Evolutionary conservation across 2,113 vertebrate genomes (phyloP), one percentile per base, ranked within the genome.

Genomic region (Brachyhypopomus occidentalis): DNA sequence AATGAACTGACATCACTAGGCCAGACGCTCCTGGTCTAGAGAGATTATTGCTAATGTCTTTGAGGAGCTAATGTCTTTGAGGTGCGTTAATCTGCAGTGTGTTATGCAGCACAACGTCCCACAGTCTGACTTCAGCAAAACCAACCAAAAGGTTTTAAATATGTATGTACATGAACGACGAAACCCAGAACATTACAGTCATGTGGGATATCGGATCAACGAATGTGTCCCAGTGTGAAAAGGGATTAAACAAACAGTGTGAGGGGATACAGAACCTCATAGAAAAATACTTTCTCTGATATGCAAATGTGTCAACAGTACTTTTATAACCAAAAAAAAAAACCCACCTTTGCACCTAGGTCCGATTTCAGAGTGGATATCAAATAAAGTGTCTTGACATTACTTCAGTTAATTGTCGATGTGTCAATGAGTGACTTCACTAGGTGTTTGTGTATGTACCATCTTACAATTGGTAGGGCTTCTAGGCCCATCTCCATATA

Each of bases 31-130:
- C 81, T 30, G 83, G 70, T 41, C 74, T 75, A 71, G 72, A 71
- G 20, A 23, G 80, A 83, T 74, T 87, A 83, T 87, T 87, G 86
- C 86, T 87, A 87, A 83, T 72, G 71, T 73, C 66, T 23, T 66
- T 77, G 48, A 80, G 77, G 56, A n/a, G 86, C 86, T 87, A 87
- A 83, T 72, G 71, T 73, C 66, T 23, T 66, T 77, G 48, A 80
- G 77, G 56, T n/a, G n/a, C 45, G 52, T 16, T 48, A 38, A 36
- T 1, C 62, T 17, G 23, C 62, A 69, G 72, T 19, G 38, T 63
- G n/a, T n/a, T 64, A 52, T 66, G 72, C 38, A 83, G 81, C 81
- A 55, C 58, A 56, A 78, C 60, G 4, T 25, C 11, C 60, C 17
- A 6, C 76, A 74, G 36, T n/a, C 34, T 5, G 22, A 71, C 36